Percentiles rank a stretch among this genome's conserved stretches.
phyloP scores from a whole-genome alignment of 2,888 invertebrate genomes.

The Urechis unicinctus region DNA sequence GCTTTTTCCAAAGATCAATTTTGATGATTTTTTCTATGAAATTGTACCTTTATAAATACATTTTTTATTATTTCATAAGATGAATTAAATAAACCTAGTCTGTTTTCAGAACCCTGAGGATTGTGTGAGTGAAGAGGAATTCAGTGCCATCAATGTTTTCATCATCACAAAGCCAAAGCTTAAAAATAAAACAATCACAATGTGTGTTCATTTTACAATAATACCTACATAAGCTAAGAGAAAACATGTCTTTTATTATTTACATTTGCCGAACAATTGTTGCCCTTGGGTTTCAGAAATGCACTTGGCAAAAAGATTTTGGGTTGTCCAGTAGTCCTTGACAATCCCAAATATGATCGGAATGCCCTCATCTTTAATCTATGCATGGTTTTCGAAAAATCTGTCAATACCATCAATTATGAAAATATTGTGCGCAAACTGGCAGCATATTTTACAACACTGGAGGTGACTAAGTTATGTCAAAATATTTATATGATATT shows the following conservation, averaged over 20 bases:
- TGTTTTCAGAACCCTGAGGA: conserved; percentile 69
- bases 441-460: conserved; percentile 75
- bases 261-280: too few species aligned
- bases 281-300: too few species aligned
- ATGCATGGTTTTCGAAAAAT: conserved; percentile 83
- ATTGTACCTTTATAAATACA: neutral
- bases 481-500: too few species aligned
- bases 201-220: conserved; percentile 62
- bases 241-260: too few species aligned
- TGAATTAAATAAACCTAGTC: too few species aligned
- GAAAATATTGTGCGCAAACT: conserved; percentile 91
- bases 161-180: conserved; percentile 92
- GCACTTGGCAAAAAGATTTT: conserved; percentile 78
- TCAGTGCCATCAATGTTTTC: conserved; percentile 88
- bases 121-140: conserved; percentile 84
- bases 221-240: too few species aligned
- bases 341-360: conserved; percentile 78
- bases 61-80: too few species aligned
- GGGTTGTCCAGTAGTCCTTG: conserved; percentile 85
- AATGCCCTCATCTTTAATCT: conserved; percentile 67
- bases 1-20: neutral
- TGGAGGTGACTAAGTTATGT: conserved; percentile 47
- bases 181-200: conserved; percentile 81
- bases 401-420: conserved; percentile 83
- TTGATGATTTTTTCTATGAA: neutral